These are phyloP conservation scores for Pyralis farinalis DNA, from an alignment of 2,888 invertebrate genomes.

Conservation along the genomic window DNA sequence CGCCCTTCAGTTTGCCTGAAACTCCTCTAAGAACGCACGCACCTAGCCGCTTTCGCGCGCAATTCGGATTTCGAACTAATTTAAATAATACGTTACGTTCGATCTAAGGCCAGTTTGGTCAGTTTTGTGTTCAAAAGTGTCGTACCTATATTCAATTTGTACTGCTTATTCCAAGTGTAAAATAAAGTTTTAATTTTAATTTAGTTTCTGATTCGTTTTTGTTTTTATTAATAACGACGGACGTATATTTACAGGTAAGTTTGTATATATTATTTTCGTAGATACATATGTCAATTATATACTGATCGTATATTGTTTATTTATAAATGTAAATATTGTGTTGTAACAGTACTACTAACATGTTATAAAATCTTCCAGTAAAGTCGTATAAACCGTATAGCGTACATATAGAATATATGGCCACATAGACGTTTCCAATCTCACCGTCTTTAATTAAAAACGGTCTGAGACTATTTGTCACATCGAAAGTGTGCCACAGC, in stretches of 20 bases:
- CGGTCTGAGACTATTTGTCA: slow-evolving; percentile 33
- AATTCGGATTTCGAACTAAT: slow-evolving; percentile 56
- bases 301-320: too few relatives aligned
- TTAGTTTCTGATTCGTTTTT: slow-evolving; percentile 16
- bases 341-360: background rate
- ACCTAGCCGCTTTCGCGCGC: slow-evolving; percentile 51
- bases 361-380: too few relatives aligned
- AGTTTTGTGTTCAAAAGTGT: slow-evolving; percentile 25
- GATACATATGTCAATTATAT: background rate
- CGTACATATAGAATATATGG: too few relatives aligned
- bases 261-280: background rate
- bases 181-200: slow-evolving; percentile 13
- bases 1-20: slow-evolving; percentile 66
- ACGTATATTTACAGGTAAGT: slow-evolving; percentile 9
- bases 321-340: background rate
- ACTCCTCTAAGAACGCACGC: slow-evolving; percentile 58
- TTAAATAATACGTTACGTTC: slow-evolving; percentile 39
- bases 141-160: slow-evolving; percentile 21
- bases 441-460: slow-evolving; percentile 29
- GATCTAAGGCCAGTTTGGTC: slow-evolving; percentile 31
- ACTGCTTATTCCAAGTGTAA: slow-evolving; percentile 16
- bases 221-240: slow-evolving; percentile 11
- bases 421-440: background rate
- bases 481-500: slow-evolving; percentile 25
- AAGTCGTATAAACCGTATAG: too few relatives aligned